These are phyloP conservation scores for Lordiphosa stackelbergi DNA, from an alignment of 1,140 invertebrate species.

Conservation along the genomic window DNA sequence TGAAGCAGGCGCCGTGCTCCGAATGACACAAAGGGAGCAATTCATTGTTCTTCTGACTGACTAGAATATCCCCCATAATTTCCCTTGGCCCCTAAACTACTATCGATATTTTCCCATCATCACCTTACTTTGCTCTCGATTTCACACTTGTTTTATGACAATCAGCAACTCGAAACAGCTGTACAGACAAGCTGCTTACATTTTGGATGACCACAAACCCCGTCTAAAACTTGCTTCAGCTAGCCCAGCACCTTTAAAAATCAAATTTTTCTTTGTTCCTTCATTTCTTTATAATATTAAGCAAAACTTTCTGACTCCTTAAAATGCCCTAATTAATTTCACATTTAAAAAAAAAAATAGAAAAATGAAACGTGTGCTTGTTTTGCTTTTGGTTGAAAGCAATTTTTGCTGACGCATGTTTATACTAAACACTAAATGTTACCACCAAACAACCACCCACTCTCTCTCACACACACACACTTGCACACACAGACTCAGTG, in stretches of 20 bases:
- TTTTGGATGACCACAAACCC: too few species aligned
- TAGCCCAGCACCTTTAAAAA: constrained; percentile 25
- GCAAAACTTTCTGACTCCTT: constrained; percentile 21
- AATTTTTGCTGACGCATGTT: constrained; percentile 24
- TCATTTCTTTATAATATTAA: constrained; percentile 19
- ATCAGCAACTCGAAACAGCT: too few species aligned
- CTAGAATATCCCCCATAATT: too few species aligned
- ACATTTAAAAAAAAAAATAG: not conserved
- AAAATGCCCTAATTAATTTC: constrained; percentile 25
- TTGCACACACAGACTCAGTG: constrained; percentile 5
- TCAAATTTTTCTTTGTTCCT: constrained; percentile 6
- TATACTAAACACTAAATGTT: constrained; percentile 38
- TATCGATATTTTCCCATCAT: too few species aligned
- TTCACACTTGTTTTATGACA: too few species aligned
- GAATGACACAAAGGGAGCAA: too few species aligned
- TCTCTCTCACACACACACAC: constrained; percentile 15
- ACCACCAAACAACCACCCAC: constrained; percentile 22
- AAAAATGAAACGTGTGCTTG: constrained; percentile 1
- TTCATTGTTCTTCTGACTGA: too few species aligned
- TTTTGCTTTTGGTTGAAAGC: constrained; percentile 19
- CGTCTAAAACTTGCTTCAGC: constrained; percentile 3
- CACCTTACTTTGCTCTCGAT: too few species aligned
- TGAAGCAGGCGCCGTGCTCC: too few species aligned
- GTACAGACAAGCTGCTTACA: too few species aligned
- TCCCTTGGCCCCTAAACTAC: too few species aligned